Base-by-base conservation (phyloP, 2,113 vertebrate species). In the Sorex fumeus region DNA sequence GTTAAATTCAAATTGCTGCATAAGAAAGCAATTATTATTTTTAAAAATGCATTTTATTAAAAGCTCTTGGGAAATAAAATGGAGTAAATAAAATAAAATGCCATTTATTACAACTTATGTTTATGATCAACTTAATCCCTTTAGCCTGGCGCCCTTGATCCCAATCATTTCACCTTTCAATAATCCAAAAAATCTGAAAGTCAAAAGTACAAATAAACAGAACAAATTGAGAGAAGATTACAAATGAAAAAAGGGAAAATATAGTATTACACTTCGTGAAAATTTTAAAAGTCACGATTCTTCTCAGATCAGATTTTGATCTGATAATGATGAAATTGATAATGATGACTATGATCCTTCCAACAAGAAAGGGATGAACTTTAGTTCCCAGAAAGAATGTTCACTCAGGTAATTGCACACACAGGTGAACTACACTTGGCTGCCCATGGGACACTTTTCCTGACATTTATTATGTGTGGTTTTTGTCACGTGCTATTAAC, bases 401-500 rank as follows among this genome's bases (percentile, higher is more conserved):
- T 90, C 80, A 70, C 62, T 71, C 45, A 89, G 80, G 92, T 91
- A 84, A 93, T 23, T 84, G 67, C 21, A 72, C 34, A 70, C 32
- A 0, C 80, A 90, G 83, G 83, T 92, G 78, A 88, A 64, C 84
- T 84, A 72, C 27, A 45, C 84, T 62, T 60, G 64, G 77, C 80
- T 43, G 78, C 93, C 96, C 91, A 32, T 28, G 77, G 94, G 93
- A 94, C 50, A 32, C 36, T 76, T 87, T 87, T 93, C 67, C 88
- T 74, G 86, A 93, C 92, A 93, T 82, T 96, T 88, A 94, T 53
- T 96, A 47, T 87, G 77, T 91, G 86, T 67, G 70, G n/a, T 43
- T 97, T 60, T 95, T 70, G 86, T 93, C 94, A 95, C 27, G 27
- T 94, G 92, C 70, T 93, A 23, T 95, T 94, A 96, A 94, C 90